Evolutionary conservation across 1,140 invertebrate genomes (phyloP).

Genomic region (Eubasilissa regina): DNA sequence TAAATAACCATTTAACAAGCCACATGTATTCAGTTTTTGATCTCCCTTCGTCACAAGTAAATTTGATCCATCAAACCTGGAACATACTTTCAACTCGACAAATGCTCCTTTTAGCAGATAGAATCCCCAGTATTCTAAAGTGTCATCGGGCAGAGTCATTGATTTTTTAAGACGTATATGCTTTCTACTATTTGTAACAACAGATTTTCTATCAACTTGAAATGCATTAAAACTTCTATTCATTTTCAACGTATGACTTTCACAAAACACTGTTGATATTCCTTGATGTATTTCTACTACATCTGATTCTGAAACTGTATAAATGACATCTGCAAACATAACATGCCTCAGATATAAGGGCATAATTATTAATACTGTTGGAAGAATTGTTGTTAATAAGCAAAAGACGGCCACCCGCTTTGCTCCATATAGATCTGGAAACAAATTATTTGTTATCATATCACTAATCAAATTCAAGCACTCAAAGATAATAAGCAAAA

Average conservation of each 20-base stretch:
- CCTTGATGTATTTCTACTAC: constrained; percentile 84
- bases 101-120: constrained; percentile 84
- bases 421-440: constrained; percentile 83
- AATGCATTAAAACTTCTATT: constrained; percentile 87
- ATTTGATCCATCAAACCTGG: constrained; percentile 82
- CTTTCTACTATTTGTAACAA: constrained; percentile 79
- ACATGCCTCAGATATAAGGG: constrained; percentile 84
- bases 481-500: too few species aligned
- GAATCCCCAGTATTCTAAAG: constrained; percentile 92
- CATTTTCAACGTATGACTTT: constrained; percentile 85
- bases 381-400: constrained; percentile 80
- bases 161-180: constrained; percentile 85
- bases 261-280: constrained; percentile 84
- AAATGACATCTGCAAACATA: constrained; percentile 81
- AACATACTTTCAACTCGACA: constrained; percentile 85
- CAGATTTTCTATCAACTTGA: constrained; percentile 80
- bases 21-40: constrained; percentile 82
- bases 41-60: constrained; percentile 86
- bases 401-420: constrained; percentile 83
- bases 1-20: constrained; percentile 79
- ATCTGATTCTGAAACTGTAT: constrained; percentile 85
- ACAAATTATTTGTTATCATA: constrained; percentile 39
- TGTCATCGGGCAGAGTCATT: constrained; percentile 87
- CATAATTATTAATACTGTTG: constrained; percentile 79
- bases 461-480: too few species aligned